These are phyloP conservation scores for Leptura quadrifasciata DNA, from an alignment of 2,888 invertebrate genomes.

Conservation along the genomic window DNA sequence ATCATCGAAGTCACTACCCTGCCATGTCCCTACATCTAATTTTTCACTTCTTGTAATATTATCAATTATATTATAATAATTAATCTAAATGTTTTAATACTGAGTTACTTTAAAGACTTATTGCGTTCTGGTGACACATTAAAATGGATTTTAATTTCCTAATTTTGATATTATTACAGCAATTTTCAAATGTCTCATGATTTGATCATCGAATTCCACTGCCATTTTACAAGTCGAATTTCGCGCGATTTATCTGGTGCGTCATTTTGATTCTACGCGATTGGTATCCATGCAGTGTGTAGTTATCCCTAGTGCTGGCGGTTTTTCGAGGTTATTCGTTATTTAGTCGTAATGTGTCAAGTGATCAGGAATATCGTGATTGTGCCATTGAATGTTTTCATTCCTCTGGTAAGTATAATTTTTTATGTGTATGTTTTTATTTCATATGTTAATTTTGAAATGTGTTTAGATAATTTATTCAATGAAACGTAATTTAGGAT, in stretches of 20 bases:
- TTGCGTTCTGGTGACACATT: neutral
- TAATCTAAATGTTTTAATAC: neutral
- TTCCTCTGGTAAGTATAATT: slow-evolving; percentile 3
- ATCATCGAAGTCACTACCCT: neutral
- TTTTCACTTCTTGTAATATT: neutral
- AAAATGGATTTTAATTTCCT: neutral
- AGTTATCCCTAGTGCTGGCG: neutral
- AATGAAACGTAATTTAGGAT: slow-evolving; percentile 2
- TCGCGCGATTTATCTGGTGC: neutral
- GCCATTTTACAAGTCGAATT: neutral
- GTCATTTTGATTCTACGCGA: neutral
- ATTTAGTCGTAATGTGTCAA: neutral
- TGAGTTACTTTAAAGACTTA: neutral
- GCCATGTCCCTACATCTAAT: neutral
- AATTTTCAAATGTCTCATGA: neutral
- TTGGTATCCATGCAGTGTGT: neutral
- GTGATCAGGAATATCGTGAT: neutral
- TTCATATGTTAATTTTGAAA: neutral
- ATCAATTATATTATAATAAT: neutral
- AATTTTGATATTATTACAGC: neutral
- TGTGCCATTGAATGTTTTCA: slow-evolving; percentile 7
- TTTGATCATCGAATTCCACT: neutral
- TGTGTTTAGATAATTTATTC: neutral
- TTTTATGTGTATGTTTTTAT: neutral
- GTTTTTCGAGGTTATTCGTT: neutral